Evolutionary conservation across 1,140 invertebrate genomes (phyloP).

Genomic region (Octopus sinensis): DNA sequence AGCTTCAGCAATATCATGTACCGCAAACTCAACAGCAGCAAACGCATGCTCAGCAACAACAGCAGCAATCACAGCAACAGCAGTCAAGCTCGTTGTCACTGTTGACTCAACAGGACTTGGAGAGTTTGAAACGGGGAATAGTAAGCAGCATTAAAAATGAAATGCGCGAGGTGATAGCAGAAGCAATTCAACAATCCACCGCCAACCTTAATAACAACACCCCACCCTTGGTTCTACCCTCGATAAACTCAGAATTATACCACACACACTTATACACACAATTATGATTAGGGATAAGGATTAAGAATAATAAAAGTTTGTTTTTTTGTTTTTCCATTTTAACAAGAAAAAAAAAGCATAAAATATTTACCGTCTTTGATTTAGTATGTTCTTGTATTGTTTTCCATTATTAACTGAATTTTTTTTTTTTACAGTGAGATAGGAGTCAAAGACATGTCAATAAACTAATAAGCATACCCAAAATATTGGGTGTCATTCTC

Average conservation of each 20-base stretch:
- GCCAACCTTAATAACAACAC: conserved; percentile 19
- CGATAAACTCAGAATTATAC: conserved; percentile 50
- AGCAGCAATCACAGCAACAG: conserved; percentile 16
- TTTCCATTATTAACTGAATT: not conserved
- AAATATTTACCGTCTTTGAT: not conserved
- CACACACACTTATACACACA: conserved; percentile 58
- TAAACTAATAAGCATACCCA: too few relatives aligned
- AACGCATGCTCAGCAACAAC: conserved; percentile 13
- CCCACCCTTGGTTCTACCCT: conserved; percentile 28
- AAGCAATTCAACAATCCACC: conserved; percentile 22
- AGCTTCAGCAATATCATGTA: conserved; percentile 11
- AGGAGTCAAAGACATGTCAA: too few relatives aligned
- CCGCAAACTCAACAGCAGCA: conserved; percentile 9
- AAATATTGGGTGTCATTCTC: too few relatives aligned
- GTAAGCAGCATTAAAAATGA: conserved; percentile 48
- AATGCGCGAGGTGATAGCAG: conserved; percentile 41
- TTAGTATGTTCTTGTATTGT: not conserved
- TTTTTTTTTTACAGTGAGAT: too few relatives aligned
- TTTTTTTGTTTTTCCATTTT: not conserved
- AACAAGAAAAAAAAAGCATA: not conserved
- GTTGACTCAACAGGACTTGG: conserved; percentile 44
- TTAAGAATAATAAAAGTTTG: not conserved
- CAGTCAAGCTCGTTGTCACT: conserved; percentile 21
- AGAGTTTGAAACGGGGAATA: conserved; percentile 53
- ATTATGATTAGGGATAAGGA: conserved; percentile 35